Evolutionary conservation across 2,113 vertebrate species (phyloP).

Genomic region (Hymenochirus boettgeri): DNA sequence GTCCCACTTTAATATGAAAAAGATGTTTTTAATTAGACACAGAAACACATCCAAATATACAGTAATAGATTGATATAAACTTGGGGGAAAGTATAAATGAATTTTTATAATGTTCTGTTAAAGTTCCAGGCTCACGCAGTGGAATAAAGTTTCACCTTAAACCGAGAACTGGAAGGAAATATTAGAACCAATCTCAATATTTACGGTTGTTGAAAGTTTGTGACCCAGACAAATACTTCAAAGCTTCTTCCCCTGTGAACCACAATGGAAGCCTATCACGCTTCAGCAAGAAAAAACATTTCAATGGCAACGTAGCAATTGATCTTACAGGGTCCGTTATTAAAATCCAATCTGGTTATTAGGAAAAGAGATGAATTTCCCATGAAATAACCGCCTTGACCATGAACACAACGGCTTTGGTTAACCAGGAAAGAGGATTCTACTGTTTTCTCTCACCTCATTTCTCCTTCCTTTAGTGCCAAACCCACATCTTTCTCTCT

Average conservation of each 20-base stretch:
- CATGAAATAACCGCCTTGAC: constrained; percentile 1
- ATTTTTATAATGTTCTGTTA: background rate
- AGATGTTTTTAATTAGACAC: no score
- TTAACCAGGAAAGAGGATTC: constrained; percentile 30
- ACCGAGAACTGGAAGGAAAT: background rate
- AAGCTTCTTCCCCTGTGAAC: constrained; percentile 10
- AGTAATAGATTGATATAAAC: background rate
- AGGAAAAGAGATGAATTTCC: constrained; percentile 14
- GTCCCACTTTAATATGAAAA: no score
- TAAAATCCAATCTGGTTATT: constrained; percentile 27
- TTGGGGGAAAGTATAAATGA: no score
- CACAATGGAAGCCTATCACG: constrained; percentile 22
- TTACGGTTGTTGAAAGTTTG: constrained; percentile 3
- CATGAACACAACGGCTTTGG: constrained; percentile 20
- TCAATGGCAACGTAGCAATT: constrained; percentile 20
- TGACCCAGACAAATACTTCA: constrained; percentile 5
- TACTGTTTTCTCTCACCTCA: constrained; percentile 29
- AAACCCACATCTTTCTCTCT: constrained; percentile 21
- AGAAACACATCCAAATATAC: background rate
- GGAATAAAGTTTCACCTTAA: constrained; percentile 11
- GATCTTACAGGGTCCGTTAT: constrained; percentile 14
- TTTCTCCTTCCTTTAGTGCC: constrained; percentile 8
- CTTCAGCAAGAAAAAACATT: constrained; percentile 25
- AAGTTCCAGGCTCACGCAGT: constrained; percentile 5
- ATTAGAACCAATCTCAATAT: constrained; percentile 15